Percentiles rank a stretch among this genome's conserved stretches.
These are phyloP conservation scores for Anthopleura xanthogrammica DNA, from an alignment of 92 coral and sea anemone genomes.

Conservation along the genomic window DNA sequence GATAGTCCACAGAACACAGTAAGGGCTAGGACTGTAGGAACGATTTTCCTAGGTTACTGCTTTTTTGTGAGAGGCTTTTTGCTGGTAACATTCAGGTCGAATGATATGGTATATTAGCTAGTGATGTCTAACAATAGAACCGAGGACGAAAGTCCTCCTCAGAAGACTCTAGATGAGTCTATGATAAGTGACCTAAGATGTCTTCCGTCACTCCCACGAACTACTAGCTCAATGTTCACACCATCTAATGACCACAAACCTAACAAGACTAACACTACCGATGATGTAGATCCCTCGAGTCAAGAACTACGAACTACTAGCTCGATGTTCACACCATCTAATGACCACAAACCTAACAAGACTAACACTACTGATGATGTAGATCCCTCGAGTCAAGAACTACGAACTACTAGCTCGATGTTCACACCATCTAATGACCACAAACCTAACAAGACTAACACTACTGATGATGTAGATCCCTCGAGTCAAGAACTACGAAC, in stretches of 20 bases:
- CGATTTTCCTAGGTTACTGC: neutral
- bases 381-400: slow-evolving; percentile 9
- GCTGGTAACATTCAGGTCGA: neutral
- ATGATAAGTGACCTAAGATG: neutral
- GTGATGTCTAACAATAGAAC: neutral
- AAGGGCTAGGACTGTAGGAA: neutral
- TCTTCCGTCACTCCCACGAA: slow-evolving; percentile 4
- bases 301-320: slow-evolving; percentile 5
- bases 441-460: neutral
- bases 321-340: neutral
- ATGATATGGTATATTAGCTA: neutral
- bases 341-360: neutral
- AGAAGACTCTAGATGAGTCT: neutral
- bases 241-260: neutral
- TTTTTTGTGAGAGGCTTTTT: neutral
- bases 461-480: neutral
- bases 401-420: too few species aligned
- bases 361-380: neutral
- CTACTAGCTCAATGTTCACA: neutral
- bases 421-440: neutral
- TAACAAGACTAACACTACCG: neutral
- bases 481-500: slow-evolving; percentile 7
- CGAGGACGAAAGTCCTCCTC: neutral
- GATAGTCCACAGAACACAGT: neutral
- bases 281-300: slow-evolving; percentile 8